phyloP scores from a whole-genome alignment of 1,140 invertebrate genomes.

The Atopsyche davidsoni region DNA sequence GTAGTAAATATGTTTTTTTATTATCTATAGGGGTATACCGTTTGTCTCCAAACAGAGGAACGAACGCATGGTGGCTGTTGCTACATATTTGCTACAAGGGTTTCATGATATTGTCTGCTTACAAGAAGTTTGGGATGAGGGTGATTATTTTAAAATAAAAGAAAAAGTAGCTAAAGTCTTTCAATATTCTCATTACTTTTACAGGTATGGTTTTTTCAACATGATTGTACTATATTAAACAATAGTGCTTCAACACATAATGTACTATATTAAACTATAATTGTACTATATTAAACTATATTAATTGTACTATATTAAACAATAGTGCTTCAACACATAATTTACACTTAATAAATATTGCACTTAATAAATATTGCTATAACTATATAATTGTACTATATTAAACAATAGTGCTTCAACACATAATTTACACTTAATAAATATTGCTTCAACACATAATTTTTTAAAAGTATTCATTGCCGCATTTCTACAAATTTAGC shows the following conservation, averaged over 20 bases:
- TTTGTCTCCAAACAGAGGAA: constrained; percentile 69
- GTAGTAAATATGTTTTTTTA: constrained; percentile 14
- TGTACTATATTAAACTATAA: background rate
- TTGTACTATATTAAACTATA: background rate
- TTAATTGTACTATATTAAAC: background rate
- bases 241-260: background rate
- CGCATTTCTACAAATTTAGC: no score
- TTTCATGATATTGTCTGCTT: constrained; percentile 84
- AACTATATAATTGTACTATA: constrained; percentile 15
- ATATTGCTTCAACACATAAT: background rate
- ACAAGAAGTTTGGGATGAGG: constrained; percentile 85
- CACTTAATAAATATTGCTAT: constrained; percentile 10
- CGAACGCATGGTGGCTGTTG: constrained; percentile 74
- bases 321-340: background rate
- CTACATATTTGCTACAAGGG: constrained; percentile 59
- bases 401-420: background rate
- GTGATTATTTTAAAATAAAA: constrained; percentile 69
- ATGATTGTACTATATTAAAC: constrained; percentile 1
- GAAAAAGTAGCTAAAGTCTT: constrained; percentile 55
- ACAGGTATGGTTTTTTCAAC: constrained; percentile 58
- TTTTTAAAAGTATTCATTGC: constrained; percentile 27
- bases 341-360: background rate
- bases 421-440: background rate
- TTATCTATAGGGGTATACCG: constrained; percentile 71
- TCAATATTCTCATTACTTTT: constrained; percentile 88